phyloP scores from a whole-genome alignment of 2,888 invertebrate species.

The Pasiphila rectangulata region DNA sequence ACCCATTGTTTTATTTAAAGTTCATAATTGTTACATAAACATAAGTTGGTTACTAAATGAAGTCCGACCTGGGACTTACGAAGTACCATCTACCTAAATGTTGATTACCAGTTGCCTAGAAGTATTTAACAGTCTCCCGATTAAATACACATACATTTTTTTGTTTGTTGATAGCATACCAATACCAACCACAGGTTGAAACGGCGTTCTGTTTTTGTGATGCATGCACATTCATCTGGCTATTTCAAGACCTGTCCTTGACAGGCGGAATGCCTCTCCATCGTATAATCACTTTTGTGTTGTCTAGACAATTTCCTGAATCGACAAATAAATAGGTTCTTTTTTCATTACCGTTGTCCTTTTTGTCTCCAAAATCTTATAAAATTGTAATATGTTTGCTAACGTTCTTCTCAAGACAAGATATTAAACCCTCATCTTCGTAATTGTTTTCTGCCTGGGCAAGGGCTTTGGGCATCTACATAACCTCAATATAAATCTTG shows the following conservation, averaged over 20 bases:
- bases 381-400: constrained; percentile 2
- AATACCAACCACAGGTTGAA: background rate
- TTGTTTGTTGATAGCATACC: background rate
- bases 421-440: no score
- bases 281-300: constrained; percentile 10
- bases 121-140: no score
- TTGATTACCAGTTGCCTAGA: no score
- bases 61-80: background rate
- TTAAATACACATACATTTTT: background rate
- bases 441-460: background rate
- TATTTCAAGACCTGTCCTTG: constrained; percentile 26
- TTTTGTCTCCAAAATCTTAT: background rate
- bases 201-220: constrained; percentile 18
- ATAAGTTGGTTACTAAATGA: no score
- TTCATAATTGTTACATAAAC: no score
- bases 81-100: no score
- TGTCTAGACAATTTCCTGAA: constrained; percentile 17
- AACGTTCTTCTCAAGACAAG: constrained; percentile 3
- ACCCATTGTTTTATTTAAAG: background rate
- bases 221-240: constrained; percentile 21
- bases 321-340: background rate
- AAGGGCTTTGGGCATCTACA: no score
- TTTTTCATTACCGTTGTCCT: background rate
- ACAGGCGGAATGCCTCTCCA: constrained; percentile 10
- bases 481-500: no score